Evolutionary conservation across 1,140 invertebrate genomes (phyloP), one percentile per base, ranked within the genome.

Genomic region (Augochlora pura): DNA sequence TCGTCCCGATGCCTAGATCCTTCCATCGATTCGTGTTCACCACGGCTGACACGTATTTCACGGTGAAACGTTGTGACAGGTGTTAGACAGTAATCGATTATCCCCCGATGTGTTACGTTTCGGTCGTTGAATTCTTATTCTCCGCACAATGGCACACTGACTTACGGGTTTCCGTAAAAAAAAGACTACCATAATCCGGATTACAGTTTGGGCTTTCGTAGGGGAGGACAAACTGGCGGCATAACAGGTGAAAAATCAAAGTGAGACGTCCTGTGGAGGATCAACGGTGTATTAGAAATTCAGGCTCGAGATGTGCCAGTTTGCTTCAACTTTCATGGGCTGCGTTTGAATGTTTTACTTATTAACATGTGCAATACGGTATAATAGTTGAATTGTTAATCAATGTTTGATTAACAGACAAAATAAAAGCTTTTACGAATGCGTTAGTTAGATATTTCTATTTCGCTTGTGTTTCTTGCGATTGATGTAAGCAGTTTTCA

Each of bases 11-110:
- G 46, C n/a, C 23, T 38, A 27, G 76, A 77, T 77, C 66, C 49
- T 72, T 65, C 69, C 68, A 72, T 78, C 69, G 69, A 78, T 72
- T 69, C 38, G 23, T 49, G 23, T 72, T 78, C 69, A 46, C 18
- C 32, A 39, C 46, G 49, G 60, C 52, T 72, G 76, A 78, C 76
- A 78, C 68, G 68, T 71, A 64, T 72, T 78, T 72, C 54, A 69
- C 54, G 75, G 42, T 65, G 76, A 42, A 72, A 12, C 38, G 49
- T 64, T 57, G 23, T 46, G 59, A 72, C 76, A 78, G 68, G 68
- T 71, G 60, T 65, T 57, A 49, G 57, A 60, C 57, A 39, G 60
- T 77, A 46, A 70, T 77, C 66, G 75, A 77, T 77, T 76, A 76
- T 68, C 39, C 25, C 25, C n/a, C 9, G 8, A n/a, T 27, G 38